Conservation (phyloP, 2,797 vertebrate genomes). For the Gila robusta region DNA sequence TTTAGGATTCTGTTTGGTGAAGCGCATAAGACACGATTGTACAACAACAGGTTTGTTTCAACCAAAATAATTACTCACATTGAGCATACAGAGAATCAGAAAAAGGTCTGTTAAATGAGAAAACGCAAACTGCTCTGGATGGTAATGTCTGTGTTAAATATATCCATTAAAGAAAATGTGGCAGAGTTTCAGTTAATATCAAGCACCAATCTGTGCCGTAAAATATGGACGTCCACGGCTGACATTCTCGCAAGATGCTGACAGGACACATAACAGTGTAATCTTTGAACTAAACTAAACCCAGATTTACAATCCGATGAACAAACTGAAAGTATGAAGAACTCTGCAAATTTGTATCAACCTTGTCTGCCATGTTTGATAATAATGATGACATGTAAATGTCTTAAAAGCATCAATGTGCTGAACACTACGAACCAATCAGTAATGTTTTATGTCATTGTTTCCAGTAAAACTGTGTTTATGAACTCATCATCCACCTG, state of each 20-base stretch:
- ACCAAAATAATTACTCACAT: conserved; percentile 31
- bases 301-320: background rate
- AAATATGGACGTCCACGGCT: background rate
- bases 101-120: background rate
- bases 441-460: background rate
- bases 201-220: background rate
- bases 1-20: conserved; percentile 47
- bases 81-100: conserved; percentile 1
- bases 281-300: background rate
- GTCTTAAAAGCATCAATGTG: background rate
- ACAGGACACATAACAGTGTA: background rate
- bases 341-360: background rate
- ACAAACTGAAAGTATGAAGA: background rate
- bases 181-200: background rate
- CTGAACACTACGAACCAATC: background rate
- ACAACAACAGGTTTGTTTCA: conserved; percentile 38
- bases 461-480: background rate
- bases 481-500: background rate
- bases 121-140: background rate
- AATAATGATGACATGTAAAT: background rate
- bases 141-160: background rate
- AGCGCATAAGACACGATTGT: conserved; percentile 30
- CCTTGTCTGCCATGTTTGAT: background rate
- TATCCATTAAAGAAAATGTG: background rate
- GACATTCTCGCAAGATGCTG: conserved; percentile 4